phyloP scores from a whole-genome alignment of 2,888 invertebrate genomes.

The Drosophila demipolita region DNA sequence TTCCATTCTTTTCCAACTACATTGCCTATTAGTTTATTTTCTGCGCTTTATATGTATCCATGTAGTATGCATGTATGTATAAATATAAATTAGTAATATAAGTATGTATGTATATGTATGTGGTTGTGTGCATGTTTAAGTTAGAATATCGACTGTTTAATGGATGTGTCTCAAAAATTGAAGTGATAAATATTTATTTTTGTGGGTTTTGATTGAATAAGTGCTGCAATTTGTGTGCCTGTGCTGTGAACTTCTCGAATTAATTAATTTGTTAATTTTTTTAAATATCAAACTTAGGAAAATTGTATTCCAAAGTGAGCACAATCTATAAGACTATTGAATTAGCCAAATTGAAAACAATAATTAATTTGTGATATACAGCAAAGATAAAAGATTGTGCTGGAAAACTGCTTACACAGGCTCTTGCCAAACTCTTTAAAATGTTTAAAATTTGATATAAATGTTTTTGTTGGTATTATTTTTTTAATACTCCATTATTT shows the following conservation, averaged over 20 bases:
- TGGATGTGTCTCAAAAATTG: constrained; percentile 23
- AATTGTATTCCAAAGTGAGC: constrained; percentile 6
- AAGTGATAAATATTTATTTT: constrained; percentile 26
- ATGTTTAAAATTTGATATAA: constrained; percentile 35
- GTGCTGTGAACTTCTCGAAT: constrained; percentile 32
- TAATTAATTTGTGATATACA: constrained; percentile 6
- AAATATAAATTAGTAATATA: constrained; percentile 52
- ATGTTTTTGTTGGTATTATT: constrained; percentile 30
- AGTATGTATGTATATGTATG: constrained; percentile 39
- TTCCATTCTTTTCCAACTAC: constrained; percentile 56
- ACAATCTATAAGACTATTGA: constrained; percentile 8
- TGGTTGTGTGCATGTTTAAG: constrained; percentile 30
- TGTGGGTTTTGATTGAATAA: constrained; percentile 14
- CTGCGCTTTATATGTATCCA: constrained; percentile 55
- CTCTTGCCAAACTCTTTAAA: constrained; percentile 25
- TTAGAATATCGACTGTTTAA: constrained; percentile 30
- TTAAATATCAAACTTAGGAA: constrained; percentile 10
- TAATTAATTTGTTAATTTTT: neutral
- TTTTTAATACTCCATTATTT: constrained; percentile 21
- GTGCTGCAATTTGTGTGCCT: constrained; percentile 25
- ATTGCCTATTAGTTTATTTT: constrained; percentile 70
- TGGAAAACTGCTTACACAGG: constrained; percentile 32
- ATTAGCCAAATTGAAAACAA: neutral
- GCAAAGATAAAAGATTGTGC: constrained; percentile 23
- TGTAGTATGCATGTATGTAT: constrained; percentile 47